A percentile compares a stretch with the other conserved stretches of the same genome.
Conservation (phyloP, 1,140 invertebrate species). For the Bombus terrestris region DNA sequence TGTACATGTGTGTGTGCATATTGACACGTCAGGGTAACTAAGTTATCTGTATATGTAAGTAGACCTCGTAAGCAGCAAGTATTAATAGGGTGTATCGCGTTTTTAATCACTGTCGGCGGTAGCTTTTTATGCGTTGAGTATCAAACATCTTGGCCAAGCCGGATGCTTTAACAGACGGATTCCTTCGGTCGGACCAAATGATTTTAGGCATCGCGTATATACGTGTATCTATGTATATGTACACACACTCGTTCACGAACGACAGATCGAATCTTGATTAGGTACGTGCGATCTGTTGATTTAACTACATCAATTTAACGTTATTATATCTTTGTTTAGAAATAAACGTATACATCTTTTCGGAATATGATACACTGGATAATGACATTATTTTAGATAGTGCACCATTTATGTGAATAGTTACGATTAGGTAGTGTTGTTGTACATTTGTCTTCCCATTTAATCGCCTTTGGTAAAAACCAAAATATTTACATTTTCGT, state of each 20-base stretch:
- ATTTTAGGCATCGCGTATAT: slow-evolving; percentile 11
- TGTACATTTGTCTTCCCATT: background rate
- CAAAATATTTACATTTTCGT: background rate
- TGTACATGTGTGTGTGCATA: slow-evolving; percentile 64
- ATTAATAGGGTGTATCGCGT: slow-evolving; percentile 58
- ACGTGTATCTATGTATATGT: background rate
- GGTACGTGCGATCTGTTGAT: slow-evolving; percentile 17
- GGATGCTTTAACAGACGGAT: slow-evolving; percentile 1
- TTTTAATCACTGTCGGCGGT: slow-evolving; percentile 40
- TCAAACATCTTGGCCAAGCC: background rate
- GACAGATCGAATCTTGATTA: slow-evolving; percentile 1
- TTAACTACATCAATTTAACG: background rate
- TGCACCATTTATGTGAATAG: background rate
- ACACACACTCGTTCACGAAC: background rate
- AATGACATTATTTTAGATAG: background rate
- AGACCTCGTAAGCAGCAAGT: slow-evolving; percentile 43
- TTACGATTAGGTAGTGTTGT: background rate
- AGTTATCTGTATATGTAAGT: slow-evolving; percentile 52
- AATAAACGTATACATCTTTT: background rate
- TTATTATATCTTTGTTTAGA: background rate
- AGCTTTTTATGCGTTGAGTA: slow-evolving; percentile 22
- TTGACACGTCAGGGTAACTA: slow-evolving; percentile 64
- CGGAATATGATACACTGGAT: too few relatives aligned
- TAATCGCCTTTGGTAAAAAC: background rate
- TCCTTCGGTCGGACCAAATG: slow-evolving; percentile 46